Conservation (phyloP, 2,888 invertebrate species). For the Drosophila differens region DNA sequence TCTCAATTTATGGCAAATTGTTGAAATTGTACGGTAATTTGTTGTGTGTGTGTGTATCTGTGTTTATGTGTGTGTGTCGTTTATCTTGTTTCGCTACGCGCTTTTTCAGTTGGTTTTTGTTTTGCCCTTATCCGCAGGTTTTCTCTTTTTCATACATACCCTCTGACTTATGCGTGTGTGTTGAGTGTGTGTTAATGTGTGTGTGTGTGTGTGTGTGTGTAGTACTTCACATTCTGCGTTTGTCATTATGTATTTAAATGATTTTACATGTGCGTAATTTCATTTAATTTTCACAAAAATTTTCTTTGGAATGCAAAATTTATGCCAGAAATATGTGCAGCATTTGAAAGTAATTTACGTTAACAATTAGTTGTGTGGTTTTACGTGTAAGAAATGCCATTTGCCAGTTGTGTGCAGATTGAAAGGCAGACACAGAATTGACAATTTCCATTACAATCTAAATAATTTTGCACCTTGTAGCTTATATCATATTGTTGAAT, state of each 20-base stretch:
- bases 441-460: conserved; percentile 11
- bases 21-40: conserved; percentile 76
- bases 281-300: conserved; percentile 67
- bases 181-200: not conserved
- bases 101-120: conserved; percentile 60
- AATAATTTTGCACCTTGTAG: not conserved
- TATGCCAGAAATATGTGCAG: conserved; percentile 73
- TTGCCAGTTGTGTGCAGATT: conserved; percentile 9
- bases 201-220: conserved; percentile 14
- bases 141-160: conserved; percentile 33
- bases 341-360: conserved; percentile 68
- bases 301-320: conserved; percentile 58
- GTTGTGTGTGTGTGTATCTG: conserved; percentile 31
- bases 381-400: conserved; percentile 31
- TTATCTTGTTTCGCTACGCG: conserved; percentile 59
- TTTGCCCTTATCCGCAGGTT: conserved; percentile 49
- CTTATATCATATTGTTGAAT: not conserved
- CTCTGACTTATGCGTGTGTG: conserved; percentile 1
- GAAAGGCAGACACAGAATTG: conserved; percentile 9
- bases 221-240: conserved; percentile 34
- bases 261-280: conserved; percentile 67
- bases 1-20: conserved; percentile 82
- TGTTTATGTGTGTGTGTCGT: conserved; percentile 34
- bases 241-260: conserved; percentile 67
- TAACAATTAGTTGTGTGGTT: conserved; percentile 44